Conservation (phyloP, 2,888 invertebrate species). For the Archips crataeganus region DNA sequence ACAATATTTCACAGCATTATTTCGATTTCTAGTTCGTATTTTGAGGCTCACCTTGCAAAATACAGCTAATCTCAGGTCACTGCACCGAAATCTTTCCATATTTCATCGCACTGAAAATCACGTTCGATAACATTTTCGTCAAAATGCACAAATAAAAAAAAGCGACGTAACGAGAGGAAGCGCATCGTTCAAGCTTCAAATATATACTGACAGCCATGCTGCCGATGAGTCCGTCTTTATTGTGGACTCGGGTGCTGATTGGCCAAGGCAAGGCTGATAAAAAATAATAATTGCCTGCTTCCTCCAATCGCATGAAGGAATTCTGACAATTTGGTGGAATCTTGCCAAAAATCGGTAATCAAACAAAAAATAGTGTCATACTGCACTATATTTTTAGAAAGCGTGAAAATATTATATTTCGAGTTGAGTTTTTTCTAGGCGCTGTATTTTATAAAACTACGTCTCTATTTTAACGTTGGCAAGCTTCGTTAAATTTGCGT, state of each 20-base stretch:
- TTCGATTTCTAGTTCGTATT: slow-evolving; percentile 39
- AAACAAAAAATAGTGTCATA: slow-evolving; percentile 50
- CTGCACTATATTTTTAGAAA: slow-evolving; percentile 25
- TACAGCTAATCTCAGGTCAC: slow-evolving; percentile 75
- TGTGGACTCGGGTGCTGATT: slow-evolving; percentile 89
- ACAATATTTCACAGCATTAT: slow-evolving; percentile 30
- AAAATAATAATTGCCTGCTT: slow-evolving; percentile 59
- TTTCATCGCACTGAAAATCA: slow-evolving; percentile 80
- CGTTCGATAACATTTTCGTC: slow-evolving; percentile 84
- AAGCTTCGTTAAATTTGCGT: background rate
- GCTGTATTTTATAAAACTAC: background rate
- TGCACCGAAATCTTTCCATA: slow-evolving; percentile 85
- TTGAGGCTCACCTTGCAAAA: slow-evolving; percentile 68
- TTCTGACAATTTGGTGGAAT: slow-evolving; percentile 67
- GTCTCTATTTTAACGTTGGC: background rate
- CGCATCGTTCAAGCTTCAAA: slow-evolving; percentile 94
- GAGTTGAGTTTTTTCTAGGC: background rate
- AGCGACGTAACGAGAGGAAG: slow-evolving; percentile 91
- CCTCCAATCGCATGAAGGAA: slow-evolving; percentile 68
- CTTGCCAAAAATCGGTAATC: slow-evolving; percentile 64
- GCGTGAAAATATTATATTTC: background rate
- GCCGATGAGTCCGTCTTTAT: slow-evolving; percentile 94
- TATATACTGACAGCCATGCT: slow-evolving; percentile 99
- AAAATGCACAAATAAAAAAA: slow-evolving; percentile 84
- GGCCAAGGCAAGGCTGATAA: slow-evolving; percentile 75